Evolutionary conservation across 2,888 invertebrate species (phyloP).

Genomic region (Polydesmus complanatus): DNA sequence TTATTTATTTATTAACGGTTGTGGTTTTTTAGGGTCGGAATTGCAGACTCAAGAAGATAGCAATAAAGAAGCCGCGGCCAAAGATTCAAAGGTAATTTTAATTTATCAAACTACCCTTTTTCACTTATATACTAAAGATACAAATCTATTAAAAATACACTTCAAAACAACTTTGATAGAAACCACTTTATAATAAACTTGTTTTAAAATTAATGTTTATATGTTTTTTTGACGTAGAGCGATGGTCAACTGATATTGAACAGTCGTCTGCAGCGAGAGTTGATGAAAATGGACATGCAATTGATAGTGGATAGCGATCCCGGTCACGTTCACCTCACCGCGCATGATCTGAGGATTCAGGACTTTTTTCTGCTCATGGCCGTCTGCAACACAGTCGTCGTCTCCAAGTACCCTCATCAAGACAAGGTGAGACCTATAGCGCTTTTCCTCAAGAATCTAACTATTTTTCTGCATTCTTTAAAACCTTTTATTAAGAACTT

Average conservation of each 20-base stretch:
- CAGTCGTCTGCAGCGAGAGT: conserved; percentile 40
- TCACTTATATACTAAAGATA: no score
- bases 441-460: no score
- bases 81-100: neutral
- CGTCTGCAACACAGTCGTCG: conserved; percentile 92
- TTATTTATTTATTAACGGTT: neutral
- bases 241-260: conserved; percentile 33
- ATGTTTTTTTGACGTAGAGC: conserved; percentile 5
- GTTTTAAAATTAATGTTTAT: conserved; percentile 2
- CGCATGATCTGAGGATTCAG: conserved; percentile 57
- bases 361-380: conserved; percentile 84
- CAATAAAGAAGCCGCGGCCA: neutral
- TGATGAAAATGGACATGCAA: conserved; percentile 35
- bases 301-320: conserved; percentile 14
- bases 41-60: conserved; percentile 2
- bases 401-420: conserved; percentile 66
- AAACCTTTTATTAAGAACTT: no score
- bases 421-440: conserved; percentile 45
- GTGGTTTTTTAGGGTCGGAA: conserved; percentile 11
- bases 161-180: neutral
- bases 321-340: conserved; percentile 12
- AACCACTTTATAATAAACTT: neutral
- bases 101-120: no score
- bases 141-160: no score
- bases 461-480: no score